Conservation (phyloP, 2,888 invertebrate genomes). For the Yponomeuta evonymella region DNA sequence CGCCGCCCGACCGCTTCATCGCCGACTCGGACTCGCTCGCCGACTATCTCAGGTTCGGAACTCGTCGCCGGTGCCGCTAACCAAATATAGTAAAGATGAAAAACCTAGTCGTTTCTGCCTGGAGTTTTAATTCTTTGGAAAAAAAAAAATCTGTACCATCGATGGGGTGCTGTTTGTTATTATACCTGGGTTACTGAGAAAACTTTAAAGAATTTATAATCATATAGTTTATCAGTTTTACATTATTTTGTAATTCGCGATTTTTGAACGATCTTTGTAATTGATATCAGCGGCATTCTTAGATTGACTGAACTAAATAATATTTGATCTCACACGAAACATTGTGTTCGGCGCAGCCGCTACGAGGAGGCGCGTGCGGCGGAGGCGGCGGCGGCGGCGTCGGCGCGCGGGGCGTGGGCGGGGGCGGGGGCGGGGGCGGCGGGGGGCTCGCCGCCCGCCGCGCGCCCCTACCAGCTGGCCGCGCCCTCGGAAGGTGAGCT, state of each 20-base stretch:
- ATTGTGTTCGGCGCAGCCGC: constrained; percentile 23
- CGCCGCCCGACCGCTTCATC: constrained; percentile 32
- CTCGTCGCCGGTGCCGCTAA: neutral
- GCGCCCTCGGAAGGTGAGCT: constrained; percentile 25
- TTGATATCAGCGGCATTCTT: too few relatives aligned
- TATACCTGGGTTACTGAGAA: too few relatives aligned
- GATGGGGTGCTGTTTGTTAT: too few relatives aligned
- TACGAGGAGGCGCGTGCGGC: constrained; percentile 52
- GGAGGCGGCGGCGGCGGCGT: constrained; percentile 36
- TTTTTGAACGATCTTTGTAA: too few relatives aligned
- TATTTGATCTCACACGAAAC: too few relatives aligned
- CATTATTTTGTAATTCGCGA: too few relatives aligned
- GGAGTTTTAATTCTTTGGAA: neutral
- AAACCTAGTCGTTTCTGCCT: too few relatives aligned
- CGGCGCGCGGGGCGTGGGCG: constrained; percentile 24
- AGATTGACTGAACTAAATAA: too few relatives aligned
- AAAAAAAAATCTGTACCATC: too few relatives aligned
- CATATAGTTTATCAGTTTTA: too few relatives aligned
- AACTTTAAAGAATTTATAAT: too few relatives aligned
- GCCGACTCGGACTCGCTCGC: constrained; percentile 33
- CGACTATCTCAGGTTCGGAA: constrained; percentile 31
- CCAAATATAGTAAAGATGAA: too few relatives aligned
- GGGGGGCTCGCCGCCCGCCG: constrained; percentile 44
- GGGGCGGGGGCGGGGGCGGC: constrained; percentile 45
- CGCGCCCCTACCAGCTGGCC: constrained; percentile 75